These are phyloP conservation scores for Drosophila nigrodunni DNA, from an alignment of 1,140 invertebrate species.

Conservation along the genomic window DNA sequence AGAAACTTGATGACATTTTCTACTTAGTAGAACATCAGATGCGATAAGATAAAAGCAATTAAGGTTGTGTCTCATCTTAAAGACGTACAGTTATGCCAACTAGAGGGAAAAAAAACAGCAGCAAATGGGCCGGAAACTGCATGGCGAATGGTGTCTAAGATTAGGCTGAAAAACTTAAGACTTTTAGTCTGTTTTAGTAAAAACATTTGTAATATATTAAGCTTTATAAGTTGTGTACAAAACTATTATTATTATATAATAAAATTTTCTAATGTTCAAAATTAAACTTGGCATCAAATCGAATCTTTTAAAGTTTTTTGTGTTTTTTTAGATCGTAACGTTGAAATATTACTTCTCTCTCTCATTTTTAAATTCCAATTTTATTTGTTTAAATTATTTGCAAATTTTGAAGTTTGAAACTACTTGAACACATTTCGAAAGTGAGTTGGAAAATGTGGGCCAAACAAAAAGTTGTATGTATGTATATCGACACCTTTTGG, in stretches of 20 bases:
- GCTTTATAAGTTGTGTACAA: too few relatives aligned
- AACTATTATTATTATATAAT: too few relatives aligned
- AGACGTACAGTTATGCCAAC: slow-evolving; percentile 16
- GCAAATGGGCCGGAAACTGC: slow-evolving; percentile 8
- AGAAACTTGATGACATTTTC: slow-evolving; percentile 39
- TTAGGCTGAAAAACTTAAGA: too few relatives aligned
- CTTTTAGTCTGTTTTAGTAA: too few relatives aligned
- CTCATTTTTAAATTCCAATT: not conserved
- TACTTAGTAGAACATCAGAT: slow-evolving; percentile 34
- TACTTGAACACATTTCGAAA: slow-evolving; percentile 21
- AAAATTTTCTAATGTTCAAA: too few relatives aligned
- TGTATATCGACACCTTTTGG: slow-evolving; percentile 61
- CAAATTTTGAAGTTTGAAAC: not conserved
- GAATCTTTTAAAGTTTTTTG: too few relatives aligned
- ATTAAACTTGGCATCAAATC: too few relatives aligned
- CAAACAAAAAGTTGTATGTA: slow-evolving; percentile 36
- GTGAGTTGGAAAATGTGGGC: slow-evolving; percentile 48
- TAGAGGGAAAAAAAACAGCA: slow-evolving; percentile 4
- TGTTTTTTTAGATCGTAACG: too few relatives aligned
- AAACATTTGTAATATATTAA: too few relatives aligned
- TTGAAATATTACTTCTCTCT: too few relatives aligned
- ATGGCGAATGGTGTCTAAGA: not conserved
- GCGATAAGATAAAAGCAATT: slow-evolving; percentile 50
- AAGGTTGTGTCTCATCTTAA: slow-evolving; percentile 30
- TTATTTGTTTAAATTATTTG: not conserved